These are phyloP conservation scores for Heliconius hewitsoni DNA, from an alignment of 1,140 invertebrate species.

Conservation along the genomic window DNA sequence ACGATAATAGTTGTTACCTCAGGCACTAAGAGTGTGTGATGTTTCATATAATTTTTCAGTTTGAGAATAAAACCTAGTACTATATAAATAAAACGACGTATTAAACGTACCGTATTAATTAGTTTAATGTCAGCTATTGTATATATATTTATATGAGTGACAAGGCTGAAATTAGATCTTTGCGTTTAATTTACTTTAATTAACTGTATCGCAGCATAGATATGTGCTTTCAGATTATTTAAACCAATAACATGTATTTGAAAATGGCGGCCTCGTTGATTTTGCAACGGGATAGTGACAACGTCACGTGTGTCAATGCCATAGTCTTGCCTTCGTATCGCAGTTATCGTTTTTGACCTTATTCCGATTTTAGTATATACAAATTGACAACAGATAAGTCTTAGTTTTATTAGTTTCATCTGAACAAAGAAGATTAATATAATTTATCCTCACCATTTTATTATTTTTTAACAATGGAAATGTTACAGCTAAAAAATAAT, in stretches of 20 bases:
- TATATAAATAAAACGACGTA: no score
- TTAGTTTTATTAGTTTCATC: background rate
- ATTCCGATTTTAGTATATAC: conserved; percentile 10
- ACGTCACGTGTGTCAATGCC: conserved; percentile 10
- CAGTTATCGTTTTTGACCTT: conserved; percentile 6
- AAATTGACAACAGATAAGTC: background rate
- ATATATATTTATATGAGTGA: background rate
- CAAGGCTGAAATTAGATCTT: background rate
- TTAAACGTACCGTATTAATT: no score
- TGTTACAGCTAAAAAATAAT: background rate
- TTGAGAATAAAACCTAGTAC: no score
- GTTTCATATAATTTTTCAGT: no score
- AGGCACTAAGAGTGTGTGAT: no score
- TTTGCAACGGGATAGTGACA: conserved; percentile 12
- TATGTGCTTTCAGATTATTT: background rate
- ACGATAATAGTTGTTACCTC: no score
- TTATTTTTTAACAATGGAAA: background rate
- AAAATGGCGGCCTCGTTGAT: conserved; percentile 11
- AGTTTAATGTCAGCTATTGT: no score
- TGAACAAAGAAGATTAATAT: background rate
- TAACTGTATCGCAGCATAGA: background rate
- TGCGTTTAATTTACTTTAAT: background rate
- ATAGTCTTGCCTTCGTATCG: background rate
- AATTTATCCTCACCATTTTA: background rate
- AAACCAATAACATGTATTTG: background rate